Evolutionary conservation across 1,140 invertebrate genomes (phyloP), one percentile per base, ranked within the genome.

Genomic region (Steinernema feltiae): DNA sequence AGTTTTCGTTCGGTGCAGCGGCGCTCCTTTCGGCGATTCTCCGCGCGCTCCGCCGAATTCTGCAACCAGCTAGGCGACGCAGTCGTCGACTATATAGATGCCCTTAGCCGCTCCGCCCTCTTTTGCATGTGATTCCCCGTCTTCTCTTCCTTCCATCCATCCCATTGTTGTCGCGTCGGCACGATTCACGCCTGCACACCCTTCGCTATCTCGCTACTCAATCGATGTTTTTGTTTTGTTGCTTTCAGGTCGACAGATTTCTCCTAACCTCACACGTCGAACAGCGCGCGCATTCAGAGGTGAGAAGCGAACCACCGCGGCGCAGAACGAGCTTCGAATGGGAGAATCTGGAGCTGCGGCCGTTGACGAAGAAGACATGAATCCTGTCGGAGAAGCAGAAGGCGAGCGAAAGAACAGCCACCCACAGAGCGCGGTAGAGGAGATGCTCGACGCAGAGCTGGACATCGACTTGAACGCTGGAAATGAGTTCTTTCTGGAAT

Each of bases 171-270:
- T 63, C n/a, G n/a, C n/a, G n/a, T n/a, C 41, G 41, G 41, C 41
- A 46, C 41, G 41, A 27, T 63, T 63, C 53, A 63, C 53, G 53
- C 53, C 53, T 63, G 53, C 53, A n/a, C 53, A 63, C 15, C 53
- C 53, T 27, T 63, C 53, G 15, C 7, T 41, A 18, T 18, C 53
- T 3, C 53, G 2, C 15, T 63, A 63, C 53, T 63, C 53, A 63
- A 63, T 63, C 53, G 53, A 63, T 63, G 53, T 63, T 63, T 63
- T 63, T 63, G 53, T 63, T 63, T 63, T 27, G n/a, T n/a, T n/a
- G 18, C 35, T 41, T 41, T 41, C 53, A 63, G 53, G 53, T 63
- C 53, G 53, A 17, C 53, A 15, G 24, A 63, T 17, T 63, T 63
- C 35, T 41, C 35, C 7, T 18, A 63, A 63, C 53, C 53, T 63